These are phyloP conservation scores for Tricholauxania praeusta DNA, from an alignment of 2,888 invertebrate genomes.

Conservation along the genomic window DNA sequence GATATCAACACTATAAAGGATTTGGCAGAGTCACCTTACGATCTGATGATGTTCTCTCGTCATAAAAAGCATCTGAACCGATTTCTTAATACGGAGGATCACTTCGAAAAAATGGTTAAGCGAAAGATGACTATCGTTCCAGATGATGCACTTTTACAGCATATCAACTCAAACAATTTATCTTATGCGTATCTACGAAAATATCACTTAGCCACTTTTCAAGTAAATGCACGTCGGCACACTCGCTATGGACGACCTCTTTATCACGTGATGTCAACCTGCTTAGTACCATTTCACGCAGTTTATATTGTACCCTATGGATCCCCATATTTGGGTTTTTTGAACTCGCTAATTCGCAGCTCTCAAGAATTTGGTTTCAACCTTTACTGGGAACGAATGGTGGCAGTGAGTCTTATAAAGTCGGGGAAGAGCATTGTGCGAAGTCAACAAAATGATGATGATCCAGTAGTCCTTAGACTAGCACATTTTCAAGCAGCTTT, in stretches of 20 bases:
- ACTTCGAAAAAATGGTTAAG: slow-evolving; percentile 55
- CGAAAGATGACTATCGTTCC: slow-evolving; percentile 65
- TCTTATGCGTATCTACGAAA: slow-evolving; percentile 70
- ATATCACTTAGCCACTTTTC: slow-evolving; percentile 65
- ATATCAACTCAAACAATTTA: slow-evolving; percentile 67
- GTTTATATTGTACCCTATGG: slow-evolving; percentile 73
- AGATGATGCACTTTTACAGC: slow-evolving; percentile 66
- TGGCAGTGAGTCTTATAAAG: slow-evolving; percentile 56
- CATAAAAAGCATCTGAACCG: slow-evolving; percentile 65
- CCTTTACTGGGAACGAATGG: slow-evolving; percentile 63
- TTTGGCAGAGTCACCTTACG: slow-evolving; percentile 60
- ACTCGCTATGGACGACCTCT: slow-evolving; percentile 67
- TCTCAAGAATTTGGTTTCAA: slow-evolving; percentile 71
- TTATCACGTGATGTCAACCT: slow-evolving; percentile 69
- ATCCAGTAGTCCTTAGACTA: slow-evolving; percentile 58
- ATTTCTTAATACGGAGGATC: slow-evolving; percentile 62
- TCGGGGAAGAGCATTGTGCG: slow-evolving; percentile 52
- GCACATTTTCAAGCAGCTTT: slow-evolving; percentile 63
- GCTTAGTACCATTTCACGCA: slow-evolving; percentile 72
- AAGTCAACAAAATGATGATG: slow-evolving; percentile 44
- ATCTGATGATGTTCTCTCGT: slow-evolving; percentile 64
- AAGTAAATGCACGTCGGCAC: slow-evolving; percentile 55
- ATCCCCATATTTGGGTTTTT: slow-evolving; percentile 70
- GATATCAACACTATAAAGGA: slow-evolving; percentile 60
- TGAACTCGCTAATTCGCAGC: slow-evolving; percentile 69